Base-by-base conservation (phyloP, 2,888 invertebrate genomes). In the Conus canariensis region DNA sequence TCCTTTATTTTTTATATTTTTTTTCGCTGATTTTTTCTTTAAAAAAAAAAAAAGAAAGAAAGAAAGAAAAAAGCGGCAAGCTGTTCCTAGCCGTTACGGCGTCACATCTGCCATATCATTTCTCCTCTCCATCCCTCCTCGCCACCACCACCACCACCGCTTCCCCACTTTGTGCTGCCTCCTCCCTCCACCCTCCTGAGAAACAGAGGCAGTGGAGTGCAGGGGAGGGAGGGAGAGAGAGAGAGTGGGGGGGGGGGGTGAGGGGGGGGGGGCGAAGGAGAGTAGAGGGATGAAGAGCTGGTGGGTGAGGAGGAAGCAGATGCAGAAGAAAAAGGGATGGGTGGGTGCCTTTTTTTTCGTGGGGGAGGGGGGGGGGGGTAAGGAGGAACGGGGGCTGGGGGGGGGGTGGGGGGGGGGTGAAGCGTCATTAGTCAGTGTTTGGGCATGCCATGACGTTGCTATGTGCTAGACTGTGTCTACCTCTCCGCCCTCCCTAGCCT, bases 351-450 rank as follows among this genome's bases (percentile, higher is more conserved):
- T 8, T 14, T 12, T 30, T 45, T 45, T 45, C 45, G 1, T 1
- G 70, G 22, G 70, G 70, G 22, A n/a, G 8, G 19, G 70, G 22
- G 74, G n/a, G n/a, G 8, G 74, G n/a, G n/a, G 7, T 22, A n/a
- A n/a, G 10, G 10, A 19, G 74, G 74, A 5, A 25, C 2, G n/a
- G 74, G 22, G 74, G 8, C n/a, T 19, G n/a, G 74, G n/a, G 8
- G n/a, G n/a, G 74, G n/a, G 1, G n/a, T 25, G 22, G n/a, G 25
- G 74, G 74, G 74, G 74, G 74, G 0, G 74, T 22, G 74, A n/a
- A n/a, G n/a, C n/a, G n/a, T 74, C 74, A 74, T 74, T 74, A 74
- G 74, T 74, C 74, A 74, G 74, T 74, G n/a, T 74, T 74, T 74
- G 74, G 74, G 74, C 74, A 22, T n/a, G 74, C n/a, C 74, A n/a